A percentile compares a stretch with the other conserved stretches of the same genome.
phyloP scores from a whole-genome alignment of 2,797 vertebrate genomes.

The Spinibarbus caldwelli region DNA sequence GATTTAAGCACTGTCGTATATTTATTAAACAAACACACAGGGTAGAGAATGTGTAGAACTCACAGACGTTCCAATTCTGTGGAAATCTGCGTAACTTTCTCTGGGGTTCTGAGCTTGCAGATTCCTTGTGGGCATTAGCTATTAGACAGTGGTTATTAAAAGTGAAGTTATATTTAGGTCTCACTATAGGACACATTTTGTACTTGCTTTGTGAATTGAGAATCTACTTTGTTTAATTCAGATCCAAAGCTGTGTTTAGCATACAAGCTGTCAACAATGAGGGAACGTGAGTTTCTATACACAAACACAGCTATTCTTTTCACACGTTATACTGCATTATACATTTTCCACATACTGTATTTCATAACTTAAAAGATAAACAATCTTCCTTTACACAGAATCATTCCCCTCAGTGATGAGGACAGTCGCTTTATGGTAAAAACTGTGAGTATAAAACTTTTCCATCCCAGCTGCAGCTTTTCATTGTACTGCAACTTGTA shows the following conservation, averaged over 20 bases:
- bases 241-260: constrained; percentile 87
- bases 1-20: not conserved
- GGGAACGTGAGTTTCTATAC: constrained; percentile 82
- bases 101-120: too few species aligned
- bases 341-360: not conserved
- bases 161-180: not conserved
- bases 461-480: not conserved
- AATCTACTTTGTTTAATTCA: constrained; percentile 60
- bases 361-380: constrained; percentile 5
- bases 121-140: too few species aligned
- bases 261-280: constrained; percentile 93
- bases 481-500: not conserved
- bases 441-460: constrained; percentile 83
- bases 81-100: too few species aligned
- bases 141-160: not conserved
- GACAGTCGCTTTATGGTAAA: constrained; percentile 85
- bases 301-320: not conserved
- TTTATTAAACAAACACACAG: not conserved
- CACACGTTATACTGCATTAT: not conserved
- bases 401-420: constrained; percentile 83
- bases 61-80: not conserved
- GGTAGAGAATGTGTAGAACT: not conserved
- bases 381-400: constrained; percentile 72
- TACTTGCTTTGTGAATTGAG: not conserved
- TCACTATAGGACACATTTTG: not conserved